phyloP scores from a whole-genome alignment of 2,113 vertebrate genomes.

The Sorex fumeus region DNA sequence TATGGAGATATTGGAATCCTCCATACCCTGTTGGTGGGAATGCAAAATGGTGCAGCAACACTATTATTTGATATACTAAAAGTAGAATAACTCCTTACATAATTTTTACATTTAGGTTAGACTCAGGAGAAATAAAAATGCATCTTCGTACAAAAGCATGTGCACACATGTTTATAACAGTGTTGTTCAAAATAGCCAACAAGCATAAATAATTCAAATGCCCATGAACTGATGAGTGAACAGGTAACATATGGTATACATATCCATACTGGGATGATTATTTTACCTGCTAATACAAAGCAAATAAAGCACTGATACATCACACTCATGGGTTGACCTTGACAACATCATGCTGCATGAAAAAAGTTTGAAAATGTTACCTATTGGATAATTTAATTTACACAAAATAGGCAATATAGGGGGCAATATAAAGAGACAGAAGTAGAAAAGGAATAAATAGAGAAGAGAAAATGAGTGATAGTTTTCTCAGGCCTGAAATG shows the following conservation, averaged over 20 bases:
- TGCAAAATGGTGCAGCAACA: neutral
- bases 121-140: neutral
- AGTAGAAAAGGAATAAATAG: neutral
- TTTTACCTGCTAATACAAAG: neutral
- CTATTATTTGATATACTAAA: neutral
- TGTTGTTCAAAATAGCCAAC: neutral
- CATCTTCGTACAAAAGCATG: rapidly evolving
- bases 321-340: no score
- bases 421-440: neutral
- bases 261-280: no score
- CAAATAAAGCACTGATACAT: neutral
- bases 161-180: neutral
- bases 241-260: no score
- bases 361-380: neutral
- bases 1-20: no score
- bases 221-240: neutral
- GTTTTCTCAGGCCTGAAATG: neutral
- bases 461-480: neutral
- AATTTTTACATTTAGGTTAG: neutral
- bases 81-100: neutral
- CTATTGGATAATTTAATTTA: neutral
- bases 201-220: neutral
- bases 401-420: no score
- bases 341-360: neutral
- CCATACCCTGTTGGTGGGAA: neutral